Base-by-base conservation (phyloP, 2,113 vertebrate species). In the Furnarius figulus region DNA sequence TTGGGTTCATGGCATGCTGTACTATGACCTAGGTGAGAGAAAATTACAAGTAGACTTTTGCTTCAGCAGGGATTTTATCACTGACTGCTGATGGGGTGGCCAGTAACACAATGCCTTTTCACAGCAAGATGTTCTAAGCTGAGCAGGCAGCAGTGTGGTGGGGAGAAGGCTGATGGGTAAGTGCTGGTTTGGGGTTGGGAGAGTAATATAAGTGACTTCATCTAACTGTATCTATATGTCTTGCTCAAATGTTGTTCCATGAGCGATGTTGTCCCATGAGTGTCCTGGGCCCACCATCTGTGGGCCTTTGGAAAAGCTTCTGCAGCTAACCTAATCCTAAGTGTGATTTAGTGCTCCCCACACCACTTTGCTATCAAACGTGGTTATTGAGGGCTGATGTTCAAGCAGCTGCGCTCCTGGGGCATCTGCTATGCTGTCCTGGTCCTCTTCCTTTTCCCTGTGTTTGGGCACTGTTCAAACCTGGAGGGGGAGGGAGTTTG, bases 401-500 rank as follows among this genome's bases (percentile, higher is more conserved):
- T 44, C 15, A 33, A 61, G n/a, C 14, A 37, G n/a, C 28, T 59
- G 33, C 6, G 5, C 14, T 68, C 24, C 49, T 12, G 5, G n/a
- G 30, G 35, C 2, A 21, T 33, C 28, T 84, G 59, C 53, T 77
- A 14, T 49, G 21, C 11, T 50, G 22, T 40, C 33, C 30, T 55
- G 12, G 8, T 63, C 15, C 4, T 71, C 39, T 77, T 50, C 18
- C 7, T 17, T 68, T 85, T 56, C 10, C 28, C 8, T 30, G 22
- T 33, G 15, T 82, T 81, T 78, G 25, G 9, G 10, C 4, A 4
- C n/a, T 50, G 14, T 58, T 87, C 31, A 31, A 0, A 35, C 20
- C 63, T 0, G 0, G 74, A 53, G 20, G 0, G 3, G 6, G 6
- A 59, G 16, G 17, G 25, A 56, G 6, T 44, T 8, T 80, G 28